Evolutionary conservation across 2,888 invertebrate species (phyloP).

Genomic region (Aelia acuminata): DNA sequence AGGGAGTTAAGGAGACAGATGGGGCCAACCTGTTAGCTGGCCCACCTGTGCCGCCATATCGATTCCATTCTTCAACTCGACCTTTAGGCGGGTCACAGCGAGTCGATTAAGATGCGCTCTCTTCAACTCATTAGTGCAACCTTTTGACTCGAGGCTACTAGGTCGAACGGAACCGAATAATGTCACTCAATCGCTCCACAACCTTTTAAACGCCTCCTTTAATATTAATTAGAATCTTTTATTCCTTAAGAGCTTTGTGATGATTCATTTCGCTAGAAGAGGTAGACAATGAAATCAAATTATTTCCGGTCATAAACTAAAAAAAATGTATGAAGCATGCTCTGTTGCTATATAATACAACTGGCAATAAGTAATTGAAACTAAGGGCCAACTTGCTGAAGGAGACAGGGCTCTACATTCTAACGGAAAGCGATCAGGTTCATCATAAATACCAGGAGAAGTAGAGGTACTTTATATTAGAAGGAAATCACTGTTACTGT

Average conservation of each 20-base stretch:
- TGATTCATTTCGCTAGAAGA: neutral
- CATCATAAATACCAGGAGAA: too few species aligned
- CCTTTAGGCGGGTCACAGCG: slow-evolving; percentile 32
- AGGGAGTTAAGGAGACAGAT: neutral
- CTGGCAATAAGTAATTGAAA: too few species aligned
- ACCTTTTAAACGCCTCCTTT: slow-evolving; percentile 37
- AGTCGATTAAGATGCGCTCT: slow-evolving; percentile 36
- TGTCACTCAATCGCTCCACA: slow-evolving; percentile 1
- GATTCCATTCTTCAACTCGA: slow-evolving; percentile 27
- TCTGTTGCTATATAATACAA: too few species aligned
- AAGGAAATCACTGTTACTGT: too few species aligned
- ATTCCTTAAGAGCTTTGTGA: neutral
- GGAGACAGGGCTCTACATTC: too few species aligned
- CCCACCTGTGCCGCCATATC: slow-evolving; percentile 48
- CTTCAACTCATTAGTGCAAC: slow-evolving; percentile 32
- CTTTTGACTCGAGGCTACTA: slow-evolving; percentile 1
- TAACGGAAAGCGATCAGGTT: too few species aligned
- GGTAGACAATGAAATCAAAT: too few species aligned
- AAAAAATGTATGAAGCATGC: too few species aligned
- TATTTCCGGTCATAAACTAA: too few species aligned
- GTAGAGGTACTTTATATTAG: too few species aligned
- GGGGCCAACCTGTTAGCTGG: slow-evolving; percentile 23
- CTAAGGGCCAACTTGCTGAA: too few species aligned
- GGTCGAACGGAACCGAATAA: slow-evolving; percentile 36
- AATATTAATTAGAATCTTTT: neutral